A percentile compares a stretch with the other conserved stretches of the same genome.
phyloP scores from a whole-genome alignment of 2,113 vertebrate genomes.

The Phalacrocorax aristotelis region DNA sequence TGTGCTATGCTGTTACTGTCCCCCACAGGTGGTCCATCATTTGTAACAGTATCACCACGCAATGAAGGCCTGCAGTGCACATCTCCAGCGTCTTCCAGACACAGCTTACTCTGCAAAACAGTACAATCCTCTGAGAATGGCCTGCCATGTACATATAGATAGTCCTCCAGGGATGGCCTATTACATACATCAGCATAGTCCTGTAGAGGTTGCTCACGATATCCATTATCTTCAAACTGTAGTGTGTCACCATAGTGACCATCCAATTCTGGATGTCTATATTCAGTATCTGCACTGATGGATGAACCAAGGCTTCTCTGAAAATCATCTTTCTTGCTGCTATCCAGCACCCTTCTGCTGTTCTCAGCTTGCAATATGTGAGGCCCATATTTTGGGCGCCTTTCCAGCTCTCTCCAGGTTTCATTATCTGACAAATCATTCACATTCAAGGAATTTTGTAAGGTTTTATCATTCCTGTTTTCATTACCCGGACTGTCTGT shows the following conservation, averaged over 20 bases:
- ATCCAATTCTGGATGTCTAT: conserved; percentile 20
- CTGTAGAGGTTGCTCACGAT: not conserved
- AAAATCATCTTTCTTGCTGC: not conserved
- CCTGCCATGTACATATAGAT: not conserved
- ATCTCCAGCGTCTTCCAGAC: not conserved
- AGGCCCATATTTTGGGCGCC: not conserved
- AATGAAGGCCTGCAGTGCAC: not conserved
- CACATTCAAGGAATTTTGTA: conserved; percentile 13
- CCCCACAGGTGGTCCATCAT: not conserved
- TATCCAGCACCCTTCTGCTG: not conserved
- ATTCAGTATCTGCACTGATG: not conserved
- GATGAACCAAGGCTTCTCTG: conserved; percentile 18
- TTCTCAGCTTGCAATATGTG: not conserved
- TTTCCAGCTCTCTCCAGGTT: not conserved
- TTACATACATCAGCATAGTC: not conserved
- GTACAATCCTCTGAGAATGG: not conserved
- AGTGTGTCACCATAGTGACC: not conserved
- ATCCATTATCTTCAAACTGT: not conserved
- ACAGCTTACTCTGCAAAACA: not conserved
- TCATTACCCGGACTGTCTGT: not conserved
- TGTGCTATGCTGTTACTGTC: not conserved
- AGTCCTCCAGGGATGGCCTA: not conserved
- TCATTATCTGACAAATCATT: conserved; percentile 49
- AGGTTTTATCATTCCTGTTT: not conserved
- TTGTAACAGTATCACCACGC: not conserved